Conservation (phyloP, 2,113 vertebrate species). For the Rhineura floridana region DNA sequence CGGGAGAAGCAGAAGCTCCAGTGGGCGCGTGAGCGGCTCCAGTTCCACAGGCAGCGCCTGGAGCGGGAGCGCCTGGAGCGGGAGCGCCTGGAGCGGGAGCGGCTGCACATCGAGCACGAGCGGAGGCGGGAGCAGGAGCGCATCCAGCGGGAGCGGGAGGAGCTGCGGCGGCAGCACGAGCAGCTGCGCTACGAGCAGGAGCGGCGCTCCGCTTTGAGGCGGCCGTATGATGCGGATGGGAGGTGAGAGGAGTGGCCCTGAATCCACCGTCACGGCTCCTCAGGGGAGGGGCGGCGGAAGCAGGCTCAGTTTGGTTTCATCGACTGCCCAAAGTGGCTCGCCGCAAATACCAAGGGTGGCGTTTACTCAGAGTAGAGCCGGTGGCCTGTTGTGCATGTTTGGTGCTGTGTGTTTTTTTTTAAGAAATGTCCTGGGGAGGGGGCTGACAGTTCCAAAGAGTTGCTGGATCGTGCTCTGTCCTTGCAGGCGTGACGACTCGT, state of each 20-base stretch:
- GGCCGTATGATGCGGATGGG: conserved; percentile 85
- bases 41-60: conserved; percentile 89
- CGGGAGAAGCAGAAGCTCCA: conserved; percentile 86
- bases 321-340: too few relatives aligned
- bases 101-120: conserved; percentile 91
- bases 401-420: too few relatives aligned
- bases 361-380: too few relatives aligned
- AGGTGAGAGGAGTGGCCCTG: conserved; percentile 74
- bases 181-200: conserved; percentile 93
- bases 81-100: conserved; percentile 90
- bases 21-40: conserved; percentile 86
- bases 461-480: rapidly evolving
- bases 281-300: too few relatives aligned
- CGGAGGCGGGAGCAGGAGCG: conserved; percentile 91
- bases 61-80: conserved; percentile 91
- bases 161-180: conserved; percentile 92
- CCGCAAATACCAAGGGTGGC: too few relatives aligned
- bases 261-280: too few relatives aligned
- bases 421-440: too few relatives aligned
- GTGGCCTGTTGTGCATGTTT: too few relatives aligned
- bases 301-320: too few relatives aligned
- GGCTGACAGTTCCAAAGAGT: background rate
- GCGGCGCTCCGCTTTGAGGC: conserved; percentile 79
- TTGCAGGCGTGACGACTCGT: conserved; percentile 84
- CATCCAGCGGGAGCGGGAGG: conserved; percentile 92